Percentiles rank a stretch among this genome's conserved stretches.
phyloP scores from a whole-genome alignment of 92 coral and sea anemone species.

The Desmophyllum pertusum region DNA sequence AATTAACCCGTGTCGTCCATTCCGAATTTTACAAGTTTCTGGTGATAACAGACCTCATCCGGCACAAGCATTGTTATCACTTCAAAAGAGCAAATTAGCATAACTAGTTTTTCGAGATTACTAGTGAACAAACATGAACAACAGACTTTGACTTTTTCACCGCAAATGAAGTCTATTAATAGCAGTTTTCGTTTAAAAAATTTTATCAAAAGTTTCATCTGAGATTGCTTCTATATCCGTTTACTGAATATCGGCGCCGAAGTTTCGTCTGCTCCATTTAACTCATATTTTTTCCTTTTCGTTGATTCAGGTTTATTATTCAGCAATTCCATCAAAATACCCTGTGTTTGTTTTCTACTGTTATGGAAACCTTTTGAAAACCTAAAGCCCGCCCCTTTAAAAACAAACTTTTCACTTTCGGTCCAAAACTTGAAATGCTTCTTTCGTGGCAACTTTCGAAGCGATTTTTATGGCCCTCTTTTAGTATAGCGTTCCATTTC shows the following conservation, averaged over 20 bases:
- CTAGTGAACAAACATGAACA: conserved; percentile 41
- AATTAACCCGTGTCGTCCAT: neutral
- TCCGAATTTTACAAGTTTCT: conserved; percentile 1
- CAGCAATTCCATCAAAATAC: conserved; percentile 33
- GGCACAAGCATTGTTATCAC: neutral
- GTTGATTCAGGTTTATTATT: neutral
- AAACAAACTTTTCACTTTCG: conserved; percentile 26
- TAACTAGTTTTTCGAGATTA: conserved; percentile 58
- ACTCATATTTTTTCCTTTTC: neutral
- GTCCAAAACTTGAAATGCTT: neutral
- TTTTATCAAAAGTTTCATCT: conserved; percentile 26
- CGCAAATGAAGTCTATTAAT: conserved; percentile 15
- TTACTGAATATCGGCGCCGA: conserved; percentile 13
- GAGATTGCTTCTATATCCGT: conserved; percentile 18
- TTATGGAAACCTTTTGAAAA: conserved; percentile 46
- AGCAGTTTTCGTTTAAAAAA: neutral
- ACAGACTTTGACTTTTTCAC: conserved; percentile 19
- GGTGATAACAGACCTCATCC: neutral
- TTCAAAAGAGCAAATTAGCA: conserved; percentile 33
- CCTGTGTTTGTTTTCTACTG: conserved; percentile 29
- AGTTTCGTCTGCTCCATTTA: neutral
- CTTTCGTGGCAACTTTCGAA: neutral
- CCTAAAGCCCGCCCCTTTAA: conserved; percentile 31
- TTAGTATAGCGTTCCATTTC: neutral
- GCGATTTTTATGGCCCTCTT: neutral